phyloP scores from a whole-genome alignment of 2,888 invertebrate species.

The Atethmia centrago region DNA sequence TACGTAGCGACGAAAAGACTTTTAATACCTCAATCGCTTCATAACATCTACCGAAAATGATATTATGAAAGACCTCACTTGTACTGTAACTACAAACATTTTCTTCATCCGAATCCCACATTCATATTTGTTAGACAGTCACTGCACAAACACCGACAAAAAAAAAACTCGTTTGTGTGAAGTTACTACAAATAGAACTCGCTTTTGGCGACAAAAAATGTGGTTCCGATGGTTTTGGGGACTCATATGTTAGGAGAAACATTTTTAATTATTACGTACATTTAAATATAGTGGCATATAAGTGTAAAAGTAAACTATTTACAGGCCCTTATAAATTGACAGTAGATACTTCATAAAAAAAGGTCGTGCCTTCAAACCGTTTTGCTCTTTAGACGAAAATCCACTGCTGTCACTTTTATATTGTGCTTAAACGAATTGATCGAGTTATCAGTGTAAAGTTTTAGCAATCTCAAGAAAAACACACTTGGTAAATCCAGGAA shows the following conservation, averaged over 20 bases:
- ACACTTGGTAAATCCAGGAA: not conserved
- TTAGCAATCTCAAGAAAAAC: not conserved
- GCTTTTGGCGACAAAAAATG: conserved; percentile 69
- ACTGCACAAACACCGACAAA: conserved; percentile 40
- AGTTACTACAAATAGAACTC: conserved; percentile 69
- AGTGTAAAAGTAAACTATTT: not conserved
- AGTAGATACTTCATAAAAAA: not conserved
- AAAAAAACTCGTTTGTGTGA: conserved; percentile 51
- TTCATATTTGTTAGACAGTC: conserved; percentile 36
- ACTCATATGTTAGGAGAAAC: not conserved
- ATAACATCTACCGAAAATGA: too few relatives aligned
- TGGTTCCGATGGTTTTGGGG: conserved; percentile 64
- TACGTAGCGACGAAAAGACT: too few relatives aligned
- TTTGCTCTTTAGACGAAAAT: not conserved
- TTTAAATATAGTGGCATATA: not conserved
- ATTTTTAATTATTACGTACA: not conserved
- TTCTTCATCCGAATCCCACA: conserved; percentile 20
- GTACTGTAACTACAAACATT: not conserved
- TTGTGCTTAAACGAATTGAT: not conserved
- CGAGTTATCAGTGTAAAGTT: not conserved
- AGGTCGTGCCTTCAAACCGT: not conserved
- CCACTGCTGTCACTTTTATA: not conserved
- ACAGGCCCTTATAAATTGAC: not conserved
- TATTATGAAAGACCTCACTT: not conserved
- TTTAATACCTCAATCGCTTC: too few relatives aligned